A percentile compares a stretch with the other conserved stretches of the same genome.
These are phyloP conservation scores for Gopherus flavomarginatus DNA, from an alignment of 2,113 vertebrate genomes.

Conservation along the genomic window DNA sequence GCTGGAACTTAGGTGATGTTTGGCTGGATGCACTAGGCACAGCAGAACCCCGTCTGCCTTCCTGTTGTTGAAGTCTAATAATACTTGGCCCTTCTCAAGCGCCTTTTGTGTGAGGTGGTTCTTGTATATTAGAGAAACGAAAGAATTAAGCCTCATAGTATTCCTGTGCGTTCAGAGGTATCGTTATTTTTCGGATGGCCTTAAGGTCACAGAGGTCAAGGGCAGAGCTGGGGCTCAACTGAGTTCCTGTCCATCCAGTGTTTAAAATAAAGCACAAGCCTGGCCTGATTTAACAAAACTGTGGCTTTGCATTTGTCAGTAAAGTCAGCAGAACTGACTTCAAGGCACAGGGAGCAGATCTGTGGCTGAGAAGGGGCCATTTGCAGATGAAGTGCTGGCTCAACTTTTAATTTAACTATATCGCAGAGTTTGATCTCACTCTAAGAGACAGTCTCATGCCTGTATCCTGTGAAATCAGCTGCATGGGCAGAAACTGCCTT, in stretches of 20 bases:
- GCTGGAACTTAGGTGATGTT: accelerated
- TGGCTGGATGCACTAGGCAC: neutral
- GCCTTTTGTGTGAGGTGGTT: accelerated
- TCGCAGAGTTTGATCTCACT: neutral
- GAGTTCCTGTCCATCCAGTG: neutral
- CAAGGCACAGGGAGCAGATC: neutral
- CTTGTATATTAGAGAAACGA: accelerated
- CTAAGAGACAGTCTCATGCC: neutral
- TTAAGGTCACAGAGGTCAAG: neutral
- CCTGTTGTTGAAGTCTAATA: accelerated
- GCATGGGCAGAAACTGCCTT: neutral
- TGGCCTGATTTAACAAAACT: neutral
- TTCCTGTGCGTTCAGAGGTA: neutral
- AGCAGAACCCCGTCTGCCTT: accelerated
- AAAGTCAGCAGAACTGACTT: neutral
- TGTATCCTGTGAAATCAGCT: neutral
- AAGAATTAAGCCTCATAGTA: accelerated
- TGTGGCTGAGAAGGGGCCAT: neutral
- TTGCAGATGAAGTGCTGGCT: neutral
- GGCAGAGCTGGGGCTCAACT: neutral
- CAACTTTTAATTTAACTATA: neutral
- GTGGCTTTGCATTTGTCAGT: neutral
- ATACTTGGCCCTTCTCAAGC: accelerated
- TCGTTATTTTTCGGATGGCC: neutral
- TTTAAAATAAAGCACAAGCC: neutral